Percentiles rank a stretch among this genome's conserved stretches.
These are phyloP conservation scores for Gymnocheta viridis DNA, from an alignment of 2,888 invertebrate species.

Conservation along the genomic window DNA sequence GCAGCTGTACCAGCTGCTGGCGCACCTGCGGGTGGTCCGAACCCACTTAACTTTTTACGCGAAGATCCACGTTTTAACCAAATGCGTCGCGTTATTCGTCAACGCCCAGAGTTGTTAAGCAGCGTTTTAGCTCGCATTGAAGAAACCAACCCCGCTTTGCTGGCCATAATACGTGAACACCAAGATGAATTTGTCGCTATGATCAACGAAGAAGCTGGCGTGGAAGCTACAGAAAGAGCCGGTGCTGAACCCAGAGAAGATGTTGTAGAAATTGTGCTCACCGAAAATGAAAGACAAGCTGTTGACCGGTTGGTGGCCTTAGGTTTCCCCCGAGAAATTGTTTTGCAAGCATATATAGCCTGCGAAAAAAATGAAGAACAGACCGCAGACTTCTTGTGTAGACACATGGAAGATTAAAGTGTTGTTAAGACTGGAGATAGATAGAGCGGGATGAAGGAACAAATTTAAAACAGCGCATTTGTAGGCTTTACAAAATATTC, in stretches of 20 bases:
- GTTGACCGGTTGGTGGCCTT: conserved; percentile 75
- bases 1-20: conserved; percentile 24
- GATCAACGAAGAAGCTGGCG: conserved; percentile 70
- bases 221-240: conserved; percentile 51
- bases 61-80: conserved; percentile 96
- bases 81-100: conserved; percentile 94
- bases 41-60: conserved; percentile 85
- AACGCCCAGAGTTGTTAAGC: conserved; percentile 94
- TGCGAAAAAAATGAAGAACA: conserved; percentile 77
- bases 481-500: conserved; percentile 63
- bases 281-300: conserved; percentile 72
- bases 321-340: conserved; percentile 75
- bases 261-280: conserved; percentile 70
- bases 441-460: conserved; percentile 5
- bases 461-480: conserved; percentile 29
- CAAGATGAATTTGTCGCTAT: conserved; percentile 92
- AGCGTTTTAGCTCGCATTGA: conserved; percentile 95
- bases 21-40: conserved; percentile 24
- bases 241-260: conserved; percentile 44
- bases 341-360: conserved; percentile 75
- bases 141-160: conserved; percentile 94
- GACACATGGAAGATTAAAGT: conserved; percentile 73
- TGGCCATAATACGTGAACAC: conserved; percentile 93
- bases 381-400: conserved; percentile 76
- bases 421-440: neutral